A percentile compares a stretch with the other conserved stretches of the same genome.
phyloP scores from a whole-genome alignment of 2,888 invertebrate species.

The Conomelus anceps region DNA sequence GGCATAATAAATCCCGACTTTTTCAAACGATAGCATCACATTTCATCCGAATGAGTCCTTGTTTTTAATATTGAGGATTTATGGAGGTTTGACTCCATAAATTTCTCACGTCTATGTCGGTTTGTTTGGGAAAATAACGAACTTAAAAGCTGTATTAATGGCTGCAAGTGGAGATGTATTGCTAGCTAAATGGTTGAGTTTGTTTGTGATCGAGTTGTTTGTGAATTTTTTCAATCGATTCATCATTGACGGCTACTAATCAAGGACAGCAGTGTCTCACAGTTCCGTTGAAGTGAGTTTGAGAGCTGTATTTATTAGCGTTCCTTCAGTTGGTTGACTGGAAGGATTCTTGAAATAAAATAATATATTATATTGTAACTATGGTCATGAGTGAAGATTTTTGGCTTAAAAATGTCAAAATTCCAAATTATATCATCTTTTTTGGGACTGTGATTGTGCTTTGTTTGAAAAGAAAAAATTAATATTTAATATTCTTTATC shows the following conservation, averaged over 20 bases:
- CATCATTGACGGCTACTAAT: not conserved
- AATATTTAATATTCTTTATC: too few relatives aligned
- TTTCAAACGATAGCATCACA: not conserved
- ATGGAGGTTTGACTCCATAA: not conserved
- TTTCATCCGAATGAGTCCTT: not conserved
- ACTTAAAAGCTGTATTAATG: not conserved
- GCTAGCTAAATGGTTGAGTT: not conserved
- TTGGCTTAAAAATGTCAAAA: too few relatives aligned
- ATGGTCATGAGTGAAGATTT: too few relatives aligned
- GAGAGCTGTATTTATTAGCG: too few relatives aligned
- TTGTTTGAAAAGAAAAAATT: too few relatives aligned
- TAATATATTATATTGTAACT: too few relatives aligned
- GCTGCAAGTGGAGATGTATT: not conserved
- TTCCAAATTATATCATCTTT: too few relatives aligned
- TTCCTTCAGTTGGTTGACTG: too few relatives aligned
- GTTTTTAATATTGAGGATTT: not conserved
- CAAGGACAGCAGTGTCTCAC: not conserved
- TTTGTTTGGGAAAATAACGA: not conserved
- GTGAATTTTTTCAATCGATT: not conserved
- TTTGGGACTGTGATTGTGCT: too few relatives aligned
- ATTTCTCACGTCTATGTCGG: not conserved
- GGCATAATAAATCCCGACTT: not conserved
- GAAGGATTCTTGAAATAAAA: too few relatives aligned
- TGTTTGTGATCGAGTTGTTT: too few relatives aligned
- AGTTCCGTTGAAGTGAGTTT: too few relatives aligned